Evolutionary conservation across 2,888 invertebrate genomes (phyloP), one percentile per base, ranked within the genome.

Genomic region (Muschampia staudingeri): DNA sequence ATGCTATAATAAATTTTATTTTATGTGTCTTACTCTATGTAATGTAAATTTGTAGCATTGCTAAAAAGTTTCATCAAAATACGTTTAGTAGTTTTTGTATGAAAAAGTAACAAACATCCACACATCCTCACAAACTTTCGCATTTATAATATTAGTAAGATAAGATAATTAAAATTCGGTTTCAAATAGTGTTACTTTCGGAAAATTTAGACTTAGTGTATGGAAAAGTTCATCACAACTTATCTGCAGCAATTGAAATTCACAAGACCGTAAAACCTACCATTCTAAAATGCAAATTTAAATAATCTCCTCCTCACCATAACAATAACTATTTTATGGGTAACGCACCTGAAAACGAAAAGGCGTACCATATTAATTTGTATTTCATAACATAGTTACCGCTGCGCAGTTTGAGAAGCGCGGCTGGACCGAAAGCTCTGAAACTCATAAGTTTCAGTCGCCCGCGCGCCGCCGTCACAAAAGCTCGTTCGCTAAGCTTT

Each of bases 381-480:
- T 72, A 61, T 61, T 82, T 70, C 83, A 85, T 84, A 79, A 69
- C 80, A 76, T 75, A 81, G 84, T 87, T 82, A 81, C 83, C 79
- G 87, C 90, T 93, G 93, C 93, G 93, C 93, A 93, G 91, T 91
- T 89, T 85, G 89, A 86, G 65, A 69, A 48, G 85, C 85, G 89
- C 87, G 85, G 85, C 80, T 82, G 86, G 89, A 88, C 89, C 34
- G 73, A 90, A 90, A 91, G 89, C 89, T 89, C 90, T 87, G 86
- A 87, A 90, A 84, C 87, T 30, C 42, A 87, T 87, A 83, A 88
- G 86, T 87, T 76, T 80, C 92, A 94, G 94, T 94, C 90, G 91
- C 88, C 88, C 90, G 90, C 91, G 90, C 86, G 90, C 88, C 84
- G 79, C 83, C 85, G 86, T 37, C 70, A 76, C 61, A 25, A 9